Percentiles rank a stretch among this genome's conserved stretches.
phyloP scores from a whole-genome alignment of 2,888 invertebrate species.

The Balanococcus diminutus region DNA sequence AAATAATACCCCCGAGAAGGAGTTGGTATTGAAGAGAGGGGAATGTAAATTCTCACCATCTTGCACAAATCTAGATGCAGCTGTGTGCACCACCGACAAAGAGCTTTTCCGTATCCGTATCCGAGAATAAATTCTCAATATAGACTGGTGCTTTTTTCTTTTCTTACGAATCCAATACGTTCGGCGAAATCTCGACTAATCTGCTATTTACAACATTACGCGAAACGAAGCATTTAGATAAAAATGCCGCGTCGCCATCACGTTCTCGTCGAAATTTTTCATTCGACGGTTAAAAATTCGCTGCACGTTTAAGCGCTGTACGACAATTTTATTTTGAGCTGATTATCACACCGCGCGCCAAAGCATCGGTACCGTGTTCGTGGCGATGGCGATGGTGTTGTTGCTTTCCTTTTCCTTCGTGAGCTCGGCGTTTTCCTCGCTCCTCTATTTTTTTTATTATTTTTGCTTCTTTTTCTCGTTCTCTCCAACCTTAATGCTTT shows the following conservation, averaged over 20 bases:
- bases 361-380: neutral
- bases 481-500: neutral
- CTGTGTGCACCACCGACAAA: no score
- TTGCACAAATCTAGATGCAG: no score
- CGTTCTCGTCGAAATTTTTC: constrained; percentile 8
- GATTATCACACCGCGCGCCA: neutral
- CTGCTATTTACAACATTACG: constrained; percentile 20
- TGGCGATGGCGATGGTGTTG: neutral
- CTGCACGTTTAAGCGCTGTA: neutral
- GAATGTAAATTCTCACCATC: neutral
- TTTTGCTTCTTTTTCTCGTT: neutral
- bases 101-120: no score
- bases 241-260: neutral
- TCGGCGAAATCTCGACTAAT: neutral
- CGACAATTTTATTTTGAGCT: constrained; percentile 16
- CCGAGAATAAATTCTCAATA: neutral
- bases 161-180: neutral
- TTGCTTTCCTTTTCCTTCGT: neutral
- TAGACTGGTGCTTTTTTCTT: neutral
- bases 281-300: neutral
- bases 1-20: no score
- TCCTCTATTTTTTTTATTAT: neutral
- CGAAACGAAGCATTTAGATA: neutral
- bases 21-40: neutral
- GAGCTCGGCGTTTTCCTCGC: neutral